Percentiles rank a stretch among this genome's conserved stretches.
These are phyloP conservation scores for Siniperca chuatsi DNA, from an alignment of 2,113 vertebrate species.

Conservation along the genomic window DNA sequence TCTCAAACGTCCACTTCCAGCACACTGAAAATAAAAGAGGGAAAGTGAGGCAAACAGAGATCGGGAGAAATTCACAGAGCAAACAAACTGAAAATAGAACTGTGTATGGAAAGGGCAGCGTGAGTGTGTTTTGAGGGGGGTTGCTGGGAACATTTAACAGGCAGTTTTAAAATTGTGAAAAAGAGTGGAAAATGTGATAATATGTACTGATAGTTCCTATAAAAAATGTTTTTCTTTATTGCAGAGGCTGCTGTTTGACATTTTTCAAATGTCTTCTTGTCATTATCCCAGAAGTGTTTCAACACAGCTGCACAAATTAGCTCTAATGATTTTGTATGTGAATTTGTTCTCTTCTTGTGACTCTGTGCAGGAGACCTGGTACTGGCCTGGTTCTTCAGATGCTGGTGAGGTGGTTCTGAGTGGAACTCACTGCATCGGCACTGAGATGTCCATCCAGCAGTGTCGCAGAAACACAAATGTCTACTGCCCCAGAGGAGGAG, in stretches of 20 bases:
- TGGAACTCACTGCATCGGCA: slow-evolving; percentile 88
- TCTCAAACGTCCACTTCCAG: slow-evolving; percentile 81
- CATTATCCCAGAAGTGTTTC: background rate
- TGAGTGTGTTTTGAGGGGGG: slow-evolving; percentile 51
- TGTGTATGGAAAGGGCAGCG: slow-evolving; percentile 72
- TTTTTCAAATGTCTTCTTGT: background rate
- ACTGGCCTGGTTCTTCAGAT: slow-evolving; percentile 88
- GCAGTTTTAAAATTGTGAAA: slow-evolving; percentile 52
- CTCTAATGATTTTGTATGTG: slow-evolving; percentile 2
- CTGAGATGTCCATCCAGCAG: slow-evolving; percentile 90
- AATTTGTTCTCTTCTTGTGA: slow-evolving; percentile 11
- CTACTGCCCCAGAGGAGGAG: slow-evolving; percentile 89
- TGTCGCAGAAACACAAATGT: slow-evolving; percentile 89
- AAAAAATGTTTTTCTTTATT: slow-evolving; percentile 41
- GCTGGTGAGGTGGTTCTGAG: slow-evolving; percentile 88
- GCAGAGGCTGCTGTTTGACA: slow-evolving; percentile 9
- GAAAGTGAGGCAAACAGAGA: slow-evolving; percentile 75
- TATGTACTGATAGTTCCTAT: slow-evolving; percentile 62
- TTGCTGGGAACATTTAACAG: slow-evolving; percentile 62
- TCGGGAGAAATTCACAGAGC: slow-evolving; percentile 73
- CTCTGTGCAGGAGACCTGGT: slow-evolving; percentile 91
- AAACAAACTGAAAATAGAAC: slow-evolving; percentile 85
- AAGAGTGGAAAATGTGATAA: slow-evolving; percentile 75
- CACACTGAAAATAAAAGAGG: slow-evolving; percentile 79
- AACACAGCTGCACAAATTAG: slow-evolving; percentile 13